These are phyloP conservation scores for Brachionus asplanchnoidis DNA, from an alignment of 1,140 invertebrate genomes.

Conservation along the genomic window DNA sequence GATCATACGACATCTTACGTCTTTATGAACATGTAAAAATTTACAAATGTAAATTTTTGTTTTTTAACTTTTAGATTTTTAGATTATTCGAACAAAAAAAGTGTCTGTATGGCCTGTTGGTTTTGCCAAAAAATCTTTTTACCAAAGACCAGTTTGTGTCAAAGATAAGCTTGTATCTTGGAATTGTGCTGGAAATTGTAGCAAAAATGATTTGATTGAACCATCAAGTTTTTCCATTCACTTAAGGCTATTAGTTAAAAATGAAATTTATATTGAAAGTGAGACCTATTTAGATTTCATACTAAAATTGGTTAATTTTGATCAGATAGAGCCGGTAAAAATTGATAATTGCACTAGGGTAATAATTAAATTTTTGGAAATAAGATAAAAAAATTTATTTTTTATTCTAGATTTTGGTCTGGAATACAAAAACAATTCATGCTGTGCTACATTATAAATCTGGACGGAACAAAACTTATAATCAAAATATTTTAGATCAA, in stretches of 20 bases:
- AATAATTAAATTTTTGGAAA: not conserved
- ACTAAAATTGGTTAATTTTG: not conserved
- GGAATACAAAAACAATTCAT: not conserved
- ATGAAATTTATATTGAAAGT: not conserved
- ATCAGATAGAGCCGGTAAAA: not conserved
- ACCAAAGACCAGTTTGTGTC: not conserved
- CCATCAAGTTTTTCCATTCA: not conserved
- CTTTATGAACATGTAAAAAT: not conserved
- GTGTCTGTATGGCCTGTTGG: not conserved
- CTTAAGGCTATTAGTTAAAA: not conserved
- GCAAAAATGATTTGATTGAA: not conserved
- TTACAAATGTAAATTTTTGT: not conserved
- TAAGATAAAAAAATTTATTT: not conserved
- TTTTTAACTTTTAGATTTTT: not conserved
- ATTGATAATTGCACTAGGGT: not conserved
- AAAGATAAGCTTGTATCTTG: not conserved
- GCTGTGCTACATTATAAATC: not conserved
- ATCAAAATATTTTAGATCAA: not conserved
- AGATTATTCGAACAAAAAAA: not conserved
- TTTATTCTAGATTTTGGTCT: not conserved
- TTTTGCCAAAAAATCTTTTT: not conserved
- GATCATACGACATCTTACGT: not conserved
- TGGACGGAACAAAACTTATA: not conserved
- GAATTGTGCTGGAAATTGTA: not conserved
- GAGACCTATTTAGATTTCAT: not conserved